A percentile compares a stretch with the other conserved stretches of the same genome.
Evolutionary conservation across 2,113 vertebrate species (phyloP).

Genomic region (Gymnobelideus leadbeateri): DNA sequence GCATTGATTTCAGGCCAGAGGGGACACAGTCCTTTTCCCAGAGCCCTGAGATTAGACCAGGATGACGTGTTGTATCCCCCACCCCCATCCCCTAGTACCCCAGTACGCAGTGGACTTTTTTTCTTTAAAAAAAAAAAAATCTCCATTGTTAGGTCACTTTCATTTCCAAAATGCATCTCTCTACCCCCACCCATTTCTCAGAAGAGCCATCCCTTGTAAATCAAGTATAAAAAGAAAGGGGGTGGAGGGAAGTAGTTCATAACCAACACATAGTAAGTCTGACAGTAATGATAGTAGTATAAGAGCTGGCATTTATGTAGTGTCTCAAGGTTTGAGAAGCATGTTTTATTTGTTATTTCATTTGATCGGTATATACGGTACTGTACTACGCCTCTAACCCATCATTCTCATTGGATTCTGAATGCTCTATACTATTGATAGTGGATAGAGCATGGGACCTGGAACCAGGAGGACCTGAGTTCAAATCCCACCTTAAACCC

Average conservation of each 20-base stretch:
- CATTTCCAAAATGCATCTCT: neutral
- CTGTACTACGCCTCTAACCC: neutral
- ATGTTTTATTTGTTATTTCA: neutral
- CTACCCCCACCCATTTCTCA: neutral
- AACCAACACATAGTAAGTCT: neutral
- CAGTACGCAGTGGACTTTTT: rapidly evolving
- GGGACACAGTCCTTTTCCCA: neutral
- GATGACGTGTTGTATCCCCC: neutral
- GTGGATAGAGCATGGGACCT: neutral
- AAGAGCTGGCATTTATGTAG: neutral
- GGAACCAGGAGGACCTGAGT: neutral
- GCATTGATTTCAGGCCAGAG: too few relatives aligned
- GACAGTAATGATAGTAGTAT: neutral
- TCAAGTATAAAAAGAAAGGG: neutral
- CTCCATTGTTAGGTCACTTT: neutral
- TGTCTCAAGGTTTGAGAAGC: neutral
- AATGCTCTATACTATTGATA: neutral
- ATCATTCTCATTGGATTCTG: neutral
- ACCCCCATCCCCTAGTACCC: too few relatives aligned
- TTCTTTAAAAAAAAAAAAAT: neutral
- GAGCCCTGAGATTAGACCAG: neutral
- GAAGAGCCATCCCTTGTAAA: neutral
- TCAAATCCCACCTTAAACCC: neutral
- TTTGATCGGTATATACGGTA: neutral
- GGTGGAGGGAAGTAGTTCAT: neutral